Conservation (phyloP, 1,140 invertebrate species). For the Pentalonia nigronervosa region DNA sequence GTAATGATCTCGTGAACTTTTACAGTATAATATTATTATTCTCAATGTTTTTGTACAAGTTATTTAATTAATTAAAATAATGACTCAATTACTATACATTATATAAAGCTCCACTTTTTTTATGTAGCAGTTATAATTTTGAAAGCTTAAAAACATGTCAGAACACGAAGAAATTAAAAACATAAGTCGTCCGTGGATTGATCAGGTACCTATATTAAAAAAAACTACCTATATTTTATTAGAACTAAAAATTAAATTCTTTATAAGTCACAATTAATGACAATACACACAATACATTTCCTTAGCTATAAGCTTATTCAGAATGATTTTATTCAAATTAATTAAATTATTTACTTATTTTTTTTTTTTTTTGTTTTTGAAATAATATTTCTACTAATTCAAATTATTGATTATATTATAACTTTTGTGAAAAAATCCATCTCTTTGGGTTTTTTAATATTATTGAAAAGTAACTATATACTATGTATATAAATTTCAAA, state of each 20-base stretch:
- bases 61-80: slow-evolving; percentile 46
- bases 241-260: not conserved
- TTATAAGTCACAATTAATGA: not conserved
- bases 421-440: too few relatives aligned
- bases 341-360: too few relatives aligned
- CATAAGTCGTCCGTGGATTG: not conserved
- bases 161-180: slow-evolving; percentile 25
- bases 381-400: too few relatives aligned
- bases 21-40: not conserved
- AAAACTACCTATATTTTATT: not conserved
- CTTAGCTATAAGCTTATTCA: too few relatives aligned
- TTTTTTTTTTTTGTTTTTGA: too few relatives aligned
- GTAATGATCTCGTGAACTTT: not conserved
- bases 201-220: slow-evolving; percentile 1
- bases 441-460: too few relatives aligned
- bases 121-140: not conserved
- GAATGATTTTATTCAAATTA: too few relatives aligned
- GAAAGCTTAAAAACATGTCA: slow-evolving; percentile 23
- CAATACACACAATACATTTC: too few relatives aligned
- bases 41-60: not conserved
- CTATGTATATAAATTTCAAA: too few relatives aligned
- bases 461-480: too few relatives aligned
- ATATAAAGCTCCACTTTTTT: not conserved
- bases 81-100: slow-evolving; percentile 6
- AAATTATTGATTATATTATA: not conserved